Base-by-base conservation (phyloP, 2,888 invertebrate species). In the Amphipyra berbera region DNA sequence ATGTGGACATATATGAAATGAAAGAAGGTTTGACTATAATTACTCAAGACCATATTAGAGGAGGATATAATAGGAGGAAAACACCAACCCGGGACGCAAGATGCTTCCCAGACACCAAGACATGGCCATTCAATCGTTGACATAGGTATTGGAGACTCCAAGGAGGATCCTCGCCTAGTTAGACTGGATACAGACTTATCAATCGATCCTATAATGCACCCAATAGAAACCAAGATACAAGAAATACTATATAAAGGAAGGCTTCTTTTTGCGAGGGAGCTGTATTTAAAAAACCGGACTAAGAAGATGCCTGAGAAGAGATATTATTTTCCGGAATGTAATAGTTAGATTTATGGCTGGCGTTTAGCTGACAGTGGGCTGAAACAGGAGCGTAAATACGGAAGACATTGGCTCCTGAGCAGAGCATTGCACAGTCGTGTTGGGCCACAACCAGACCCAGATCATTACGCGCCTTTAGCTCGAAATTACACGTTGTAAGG, bases 301-400 rank as follows among this genome's bases (percentile, higher is more conserved):
- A 83, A 86, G n/a, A n/a, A 53, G 53, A 68, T 0, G 62, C 90
- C 89, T 0, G 89, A 89, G 64, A 82, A 86, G 14, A 88, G 76
- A 52, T 90, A 82, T 55, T 90, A 90, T 58, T 85, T 89, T 27
- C 38, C 86, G 0, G 87, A 88, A 68, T 84, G 85, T 55, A 65
- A 53, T 27, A 83, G 73, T 41, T 88, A 83, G 81, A 78, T 82
- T 21, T 85, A 89, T 48, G 90, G 90, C 3, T 90, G 90, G 90
- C 78, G 89, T 10, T 61, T 87, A 63, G 69, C 77, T 7, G 89
- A 90, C 37, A 86, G 85, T 60, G 68, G 50, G 8, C 14, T 84
- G 14, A 73, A 57, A 13, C 76, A 83, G 37, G 78, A 65, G 38
- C 70, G 82, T 0, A 44, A 61, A 63, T 79, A 75, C 48, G 87